Percentiles rank a stretch among this genome's conserved stretches.
Evolutionary conservation across 2,113 vertebrate species (phyloP).

Genomic region (Takifugu bimaculatus): DNA sequence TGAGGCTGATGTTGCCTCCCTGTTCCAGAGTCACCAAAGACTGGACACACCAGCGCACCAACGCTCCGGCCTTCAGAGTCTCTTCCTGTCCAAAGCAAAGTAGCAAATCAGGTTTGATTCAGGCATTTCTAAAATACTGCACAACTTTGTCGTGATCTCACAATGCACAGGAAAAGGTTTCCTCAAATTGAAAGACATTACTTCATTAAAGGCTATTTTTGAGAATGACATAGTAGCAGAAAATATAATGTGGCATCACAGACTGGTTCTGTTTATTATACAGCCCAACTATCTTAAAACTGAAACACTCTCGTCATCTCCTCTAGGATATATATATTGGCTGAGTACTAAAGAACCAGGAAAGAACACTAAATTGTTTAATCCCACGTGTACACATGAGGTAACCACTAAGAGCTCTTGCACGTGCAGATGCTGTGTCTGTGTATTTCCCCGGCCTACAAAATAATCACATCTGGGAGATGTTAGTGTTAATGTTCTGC

Average conservation of each 20-base stretch:
- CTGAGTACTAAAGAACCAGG: conserved; percentile 6
- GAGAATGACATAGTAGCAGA: too few relatives aligned
- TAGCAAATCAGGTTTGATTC: too few relatives aligned
- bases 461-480: not conserved
- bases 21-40: conserved; percentile 88
- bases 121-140: too few relatives aligned
- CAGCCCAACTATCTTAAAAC: too few relatives aligned
- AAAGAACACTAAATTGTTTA: conserved; percentile 11
- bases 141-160: too few relatives aligned
- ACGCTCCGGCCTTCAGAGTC: conserved; percentile 55
- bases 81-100: conserved; percentile 50
- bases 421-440: not conserved
- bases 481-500: not conserved
- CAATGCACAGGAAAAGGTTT: too few relatives aligned
- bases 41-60: conserved; percentile 67
- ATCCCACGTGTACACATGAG: conserved; percentile 22
- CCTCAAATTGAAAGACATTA: too few relatives aligned
- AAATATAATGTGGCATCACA: too few relatives aligned
- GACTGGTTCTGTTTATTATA: too few relatives aligned
- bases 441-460: not conserved
- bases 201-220: too few relatives aligned
- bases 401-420: conserved; percentile 6
- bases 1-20: conserved; percentile 80
- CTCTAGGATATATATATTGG: conserved; percentile 10
- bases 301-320: too few relatives aligned